Evolutionary conservation across 2,888 invertebrate genomes (phyloP).

Genomic region (Hyposoter dolosus): DNA sequence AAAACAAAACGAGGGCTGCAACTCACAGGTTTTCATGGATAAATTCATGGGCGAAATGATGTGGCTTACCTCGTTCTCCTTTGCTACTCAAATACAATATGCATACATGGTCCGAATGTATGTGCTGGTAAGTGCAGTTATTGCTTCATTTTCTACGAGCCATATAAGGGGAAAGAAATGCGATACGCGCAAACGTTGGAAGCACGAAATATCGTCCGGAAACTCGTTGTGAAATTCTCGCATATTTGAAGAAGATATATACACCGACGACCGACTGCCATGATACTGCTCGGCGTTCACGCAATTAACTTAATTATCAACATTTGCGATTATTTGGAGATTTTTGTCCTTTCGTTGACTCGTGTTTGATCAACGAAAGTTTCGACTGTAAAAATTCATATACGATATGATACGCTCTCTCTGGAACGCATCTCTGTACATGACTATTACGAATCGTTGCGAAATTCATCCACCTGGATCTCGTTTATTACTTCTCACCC

Average conservation of each 20-base stretch:
- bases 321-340: not conserved
- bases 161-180: slow-evolving; percentile 40
- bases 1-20: not conserved
- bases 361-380: not conserved
- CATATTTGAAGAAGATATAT: not conserved
- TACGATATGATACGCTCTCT: slow-evolving; percentile 2
- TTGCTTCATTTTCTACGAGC: slow-evolving; percentile 61
- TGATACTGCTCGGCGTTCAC: not conserved
- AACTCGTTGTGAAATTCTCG: slow-evolving; percentile 2
- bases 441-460: slow-evolving; percentile 49
- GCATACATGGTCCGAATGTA: slow-evolving; percentile 19
- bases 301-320: not conserved
- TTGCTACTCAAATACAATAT: slow-evolving; percentile 25
- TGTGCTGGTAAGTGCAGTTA: slow-evolving; percentile 35
- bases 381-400: not conserved
- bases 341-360: not conserved
- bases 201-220: slow-evolving; percentile 13
- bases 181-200: slow-evolving; percentile 44
- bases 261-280: slow-evolving; percentile 6
- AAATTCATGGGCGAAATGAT: slow-evolving; percentile 21
- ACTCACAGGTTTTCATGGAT: not conserved
- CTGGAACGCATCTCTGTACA: slow-evolving; percentile 9
- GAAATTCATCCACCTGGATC: slow-evolving; percentile 61
- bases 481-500: slow-evolving; percentile 66
- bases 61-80: not conserved